These are phyloP conservation scores for Gymnorhina tibicen DNA, from an alignment of 2,113 vertebrate genomes.

Conservation along the genomic window DNA sequence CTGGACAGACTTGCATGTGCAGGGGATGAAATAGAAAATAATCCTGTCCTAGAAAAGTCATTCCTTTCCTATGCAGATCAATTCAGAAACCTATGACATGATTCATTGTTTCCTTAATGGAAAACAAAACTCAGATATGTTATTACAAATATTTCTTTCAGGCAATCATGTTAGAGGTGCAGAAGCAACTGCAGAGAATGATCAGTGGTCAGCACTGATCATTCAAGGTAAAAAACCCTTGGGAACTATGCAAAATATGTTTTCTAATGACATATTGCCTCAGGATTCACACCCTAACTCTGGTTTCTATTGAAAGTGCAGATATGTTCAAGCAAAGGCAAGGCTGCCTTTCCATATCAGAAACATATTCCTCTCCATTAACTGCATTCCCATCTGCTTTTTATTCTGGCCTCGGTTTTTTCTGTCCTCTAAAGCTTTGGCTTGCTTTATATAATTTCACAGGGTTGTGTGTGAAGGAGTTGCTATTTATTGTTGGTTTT, in stretches of 20 bases:
- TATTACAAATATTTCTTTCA: neutral
- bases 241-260: neutral
- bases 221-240: neutral
- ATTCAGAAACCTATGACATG: neutral
- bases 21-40: neutral
- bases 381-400: neutral
- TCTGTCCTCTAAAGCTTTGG: neutral
- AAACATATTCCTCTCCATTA: neutral
- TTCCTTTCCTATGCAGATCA: neutral
- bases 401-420: neutral
- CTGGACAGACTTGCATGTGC: neutral
- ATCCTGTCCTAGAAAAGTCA: neutral
- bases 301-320: neutral
- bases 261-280: neutral
- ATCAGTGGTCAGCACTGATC: neutral
- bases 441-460: neutral
- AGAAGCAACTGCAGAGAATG: neutral
- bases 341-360: neutral
- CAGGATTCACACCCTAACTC: neutral
- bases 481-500: neutral
- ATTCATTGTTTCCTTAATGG: neutral
- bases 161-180: neutral
- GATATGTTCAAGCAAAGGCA: neutral
- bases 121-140: neutral
- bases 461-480: neutral